Conservation (phyloP, 2,888 invertebrate species). For the Anthophora plumipes region DNA sequence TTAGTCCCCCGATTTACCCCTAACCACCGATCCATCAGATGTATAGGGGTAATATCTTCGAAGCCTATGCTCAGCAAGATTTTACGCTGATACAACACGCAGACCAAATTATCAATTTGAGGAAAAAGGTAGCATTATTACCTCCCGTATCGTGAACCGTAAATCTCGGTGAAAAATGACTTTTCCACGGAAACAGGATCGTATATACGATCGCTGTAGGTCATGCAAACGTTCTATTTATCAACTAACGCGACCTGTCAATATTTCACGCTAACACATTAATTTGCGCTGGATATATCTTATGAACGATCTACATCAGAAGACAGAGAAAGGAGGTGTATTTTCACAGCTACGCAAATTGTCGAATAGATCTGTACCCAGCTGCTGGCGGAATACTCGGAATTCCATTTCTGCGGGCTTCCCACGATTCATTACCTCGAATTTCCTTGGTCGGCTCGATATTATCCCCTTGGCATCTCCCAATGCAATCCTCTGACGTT, state of each 20-base stretch:
- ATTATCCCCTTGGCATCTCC: conserved; percentile 58
- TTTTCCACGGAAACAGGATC: neutral
- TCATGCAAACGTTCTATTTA: neutral
- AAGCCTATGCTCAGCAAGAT: neutral
- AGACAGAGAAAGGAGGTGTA: neutral
- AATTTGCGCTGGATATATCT: conserved; percentile 13
- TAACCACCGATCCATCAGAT: conserved; percentile 5
- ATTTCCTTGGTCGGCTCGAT: conserved; percentile 66
- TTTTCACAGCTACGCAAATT: conserved; percentile 15
- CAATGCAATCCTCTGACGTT: conserved; percentile 44
- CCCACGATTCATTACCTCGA: conserved; percentile 64
- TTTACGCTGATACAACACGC: conserved; percentile 14
- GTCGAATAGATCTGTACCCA: neutral
- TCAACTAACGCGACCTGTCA: neutral
- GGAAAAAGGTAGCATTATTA: neutral
- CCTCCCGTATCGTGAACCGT: neutral
- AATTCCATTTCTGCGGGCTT: conserved; percentile 59
- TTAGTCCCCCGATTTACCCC: neutral
- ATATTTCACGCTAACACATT: conserved; percentile 8
- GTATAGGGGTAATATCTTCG: conserved; percentile 9
- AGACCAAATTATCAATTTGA: conserved; percentile 1
- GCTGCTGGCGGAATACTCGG: conserved; percentile 41
- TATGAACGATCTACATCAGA: neutral
- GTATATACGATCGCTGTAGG: neutral
- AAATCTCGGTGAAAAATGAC: neutral